Percentiles rank a stretch among this genome's conserved stretches.
Conservation (phyloP, 1,140 invertebrate species). For the Drosophila nigrodunni region DNA sequence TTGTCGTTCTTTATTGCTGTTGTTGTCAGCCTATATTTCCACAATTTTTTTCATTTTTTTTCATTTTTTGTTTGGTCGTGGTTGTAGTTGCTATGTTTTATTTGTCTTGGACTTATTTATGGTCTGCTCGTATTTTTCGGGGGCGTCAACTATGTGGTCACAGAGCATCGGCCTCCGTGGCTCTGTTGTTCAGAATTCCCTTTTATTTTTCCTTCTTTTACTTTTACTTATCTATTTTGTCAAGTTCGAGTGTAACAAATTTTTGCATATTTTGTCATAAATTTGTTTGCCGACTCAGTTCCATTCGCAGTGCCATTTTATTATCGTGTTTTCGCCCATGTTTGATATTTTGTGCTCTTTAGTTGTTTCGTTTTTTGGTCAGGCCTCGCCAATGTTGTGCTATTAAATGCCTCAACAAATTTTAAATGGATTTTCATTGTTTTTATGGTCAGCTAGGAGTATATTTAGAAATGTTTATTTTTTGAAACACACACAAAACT, state of each 20-base stretch:
- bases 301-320: slow-evolving; percentile 36
- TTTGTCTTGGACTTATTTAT: slow-evolving; percentile 34
- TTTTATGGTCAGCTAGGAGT: slow-evolving; percentile 16
- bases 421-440: slow-evolving; percentile 47
- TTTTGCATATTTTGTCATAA: slow-evolving; percentile 58
- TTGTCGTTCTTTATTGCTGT: slow-evolving; percentile 6
- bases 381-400: slow-evolving; percentile 30
- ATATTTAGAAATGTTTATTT: slow-evolving; percentile 40
- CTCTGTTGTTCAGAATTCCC: background rate
- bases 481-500: background rate
- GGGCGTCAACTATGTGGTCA: slow-evolving; percentile 47
- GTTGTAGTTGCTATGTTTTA: slow-evolving; percentile 16
- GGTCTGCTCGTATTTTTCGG: slow-evolving; percentile 19
- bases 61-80: background rate
- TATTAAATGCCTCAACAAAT: slow-evolving; percentile 43
- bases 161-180: slow-evolving; percentile 6
- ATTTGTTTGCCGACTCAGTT: slow-evolving; percentile 25
- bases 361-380: slow-evolving; percentile 18
- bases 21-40: slow-evolving; percentile 38
- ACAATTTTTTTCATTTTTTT: background rate
- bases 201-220: background rate
- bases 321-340: slow-evolving; percentile 46
- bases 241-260: slow-evolving; percentile 53
- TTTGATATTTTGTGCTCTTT: slow-evolving; percentile 32
- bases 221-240: slow-evolving; percentile 43